Conservation (phyloP, 92 coral and sea anemone species). For the Montipora capitata region DNA sequence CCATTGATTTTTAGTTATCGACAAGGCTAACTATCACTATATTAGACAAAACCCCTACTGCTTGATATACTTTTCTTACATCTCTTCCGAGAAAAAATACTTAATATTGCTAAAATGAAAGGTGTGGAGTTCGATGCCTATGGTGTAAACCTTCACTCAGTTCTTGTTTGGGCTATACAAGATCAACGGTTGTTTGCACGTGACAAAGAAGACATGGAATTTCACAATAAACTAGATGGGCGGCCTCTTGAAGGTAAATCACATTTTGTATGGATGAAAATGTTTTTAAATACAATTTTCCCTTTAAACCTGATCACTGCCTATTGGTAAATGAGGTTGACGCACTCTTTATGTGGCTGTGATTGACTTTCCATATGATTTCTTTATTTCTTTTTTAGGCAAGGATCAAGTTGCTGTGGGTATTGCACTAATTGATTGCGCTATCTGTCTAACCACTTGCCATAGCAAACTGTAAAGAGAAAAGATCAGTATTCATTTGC, state of each 20-base stretch:
- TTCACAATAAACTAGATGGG: slow-evolving; percentile 62
- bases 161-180: slow-evolving; percentile 58
- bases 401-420: slow-evolving; percentile 74
- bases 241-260: slow-evolving; percentile 53
- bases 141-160: slow-evolving; percentile 42
- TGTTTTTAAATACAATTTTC: neutral
- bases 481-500: slow-evolving; percentile 26
- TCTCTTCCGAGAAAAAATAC: slow-evolving; percentile 37
- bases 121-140: slow-evolving; percentile 27
- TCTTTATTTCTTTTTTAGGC: neutral
- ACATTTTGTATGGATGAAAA: too few species aligned
- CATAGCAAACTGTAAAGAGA: slow-evolving; percentile 54
- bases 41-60: too few species aligned
- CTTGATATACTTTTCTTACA: slow-evolving; percentile 47
- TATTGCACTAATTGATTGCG: slow-evolving; percentile 55
- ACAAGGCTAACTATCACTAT: too few species aligned
- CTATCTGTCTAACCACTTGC: slow-evolving; percentile 71
- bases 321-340: neutral
- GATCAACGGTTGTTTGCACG: slow-evolving; percentile 18
- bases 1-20: too few species aligned
- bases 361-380: neutral
- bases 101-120: slow-evolving; percentile 4
- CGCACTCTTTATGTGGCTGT: too few species aligned
- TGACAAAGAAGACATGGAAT: slow-evolving; percentile 29
- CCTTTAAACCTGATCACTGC: neutral